A percentile compares a stretch with the other conserved stretches of the same genome.
These are phyloP conservation scores for Agriotes lineatus DNA, from an alignment of 2,888 invertebrate genomes.

Conservation along the genomic window DNA sequence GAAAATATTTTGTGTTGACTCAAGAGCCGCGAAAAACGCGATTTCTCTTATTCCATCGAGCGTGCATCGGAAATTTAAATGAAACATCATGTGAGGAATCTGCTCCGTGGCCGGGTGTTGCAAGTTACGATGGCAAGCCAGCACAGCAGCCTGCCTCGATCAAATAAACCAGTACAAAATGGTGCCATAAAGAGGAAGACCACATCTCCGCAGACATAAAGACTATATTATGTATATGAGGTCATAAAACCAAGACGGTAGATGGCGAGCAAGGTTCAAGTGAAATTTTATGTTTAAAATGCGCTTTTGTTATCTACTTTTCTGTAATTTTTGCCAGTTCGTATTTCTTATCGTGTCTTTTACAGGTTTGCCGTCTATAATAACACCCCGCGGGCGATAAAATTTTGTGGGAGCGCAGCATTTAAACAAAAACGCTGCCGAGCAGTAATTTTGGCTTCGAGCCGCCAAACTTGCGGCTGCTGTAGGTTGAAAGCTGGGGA, in stretches of 20 bases:
- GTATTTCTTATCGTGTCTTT: slow-evolving; percentile 57
- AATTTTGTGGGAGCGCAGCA: slow-evolving; percentile 38
- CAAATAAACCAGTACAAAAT: slow-evolving; percentile 55
- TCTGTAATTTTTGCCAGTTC: slow-evolving; percentile 58
- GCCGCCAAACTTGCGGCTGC: too few relatives aligned
- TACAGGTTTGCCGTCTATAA: slow-evolving; percentile 50
- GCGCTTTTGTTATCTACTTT: slow-evolving; percentile 57
- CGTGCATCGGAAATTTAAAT: too few relatives aligned
- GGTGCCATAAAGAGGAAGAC: slow-evolving; percentile 53
- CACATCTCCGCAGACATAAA: slow-evolving; percentile 53
- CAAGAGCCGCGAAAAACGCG: too few relatives aligned
- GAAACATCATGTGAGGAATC: too few relatives aligned
- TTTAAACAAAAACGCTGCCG: slow-evolving; percentile 33
- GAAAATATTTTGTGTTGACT: too few relatives aligned
- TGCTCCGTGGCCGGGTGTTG: too few relatives aligned
- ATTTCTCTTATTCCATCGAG: too few relatives aligned
- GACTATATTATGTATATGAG: slow-evolving; percentile 59
- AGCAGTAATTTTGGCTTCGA: slow-evolving; percentile 9
- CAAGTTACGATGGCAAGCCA: slow-evolving; percentile 22
- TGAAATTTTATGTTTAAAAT: slow-evolving; percentile 59
- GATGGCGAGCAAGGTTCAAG: slow-evolving; percentile 54
- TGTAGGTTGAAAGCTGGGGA: too few relatives aligned
- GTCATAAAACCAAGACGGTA: slow-evolving; percentile 54
- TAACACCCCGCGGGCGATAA: slow-evolving; percentile 42
- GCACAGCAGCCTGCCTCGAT: slow-evolving; percentile 40